Evolutionary conservation across 2,113 vertebrate genomes (phyloP), one percentile per base, ranked within the genome.

Genomic region (Oryzias woworae): DNA sequence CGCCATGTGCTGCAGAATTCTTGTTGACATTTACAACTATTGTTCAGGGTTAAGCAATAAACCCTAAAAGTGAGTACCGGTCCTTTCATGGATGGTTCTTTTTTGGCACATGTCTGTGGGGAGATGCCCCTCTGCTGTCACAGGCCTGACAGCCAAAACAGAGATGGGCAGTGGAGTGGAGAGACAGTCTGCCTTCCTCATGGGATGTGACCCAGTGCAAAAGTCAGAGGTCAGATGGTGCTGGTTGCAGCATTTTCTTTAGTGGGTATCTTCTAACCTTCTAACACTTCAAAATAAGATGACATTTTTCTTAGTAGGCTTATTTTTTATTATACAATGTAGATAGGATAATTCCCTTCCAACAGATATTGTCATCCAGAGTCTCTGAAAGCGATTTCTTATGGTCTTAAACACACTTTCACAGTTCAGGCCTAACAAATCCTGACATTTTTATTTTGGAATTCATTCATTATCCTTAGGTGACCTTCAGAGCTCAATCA

Each of bases 181-280:
- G 47, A 70, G 53, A 54, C 18, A 3, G 36, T 77, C 55, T 61
- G 53, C 64, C 23, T 28, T 57, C 54, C 41, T 41, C 80, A 23
- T 20, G 71, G 79, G 81, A 81, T 53, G 52, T 66, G 77, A 84
- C 69, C 73, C 46, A 14, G 54, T 65, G 71, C 69, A 58, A 62
- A 58, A 68, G 63, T 43, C 15, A n/a, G 41, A 73, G 71, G 73
- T 66, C 76, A 60, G 22, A 50, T 14, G 26, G 44, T 44, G 42
- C 41, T 42, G 22, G 66, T 49, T 57, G 7, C 8, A 69, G 67
- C 4, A 0, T 69, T 75, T 71, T 36, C 12, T 36, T 28, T 28
- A 5, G 26, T 5, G 7, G 26, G 26, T 1, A 28, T 28, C 26
- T 28, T 28, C 4, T 28, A 28, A 28, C 36, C 8, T 12, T 28